phyloP scores from a whole-genome alignment of 2,888 invertebrate species.

The Drosophila mayaguana region DNA sequence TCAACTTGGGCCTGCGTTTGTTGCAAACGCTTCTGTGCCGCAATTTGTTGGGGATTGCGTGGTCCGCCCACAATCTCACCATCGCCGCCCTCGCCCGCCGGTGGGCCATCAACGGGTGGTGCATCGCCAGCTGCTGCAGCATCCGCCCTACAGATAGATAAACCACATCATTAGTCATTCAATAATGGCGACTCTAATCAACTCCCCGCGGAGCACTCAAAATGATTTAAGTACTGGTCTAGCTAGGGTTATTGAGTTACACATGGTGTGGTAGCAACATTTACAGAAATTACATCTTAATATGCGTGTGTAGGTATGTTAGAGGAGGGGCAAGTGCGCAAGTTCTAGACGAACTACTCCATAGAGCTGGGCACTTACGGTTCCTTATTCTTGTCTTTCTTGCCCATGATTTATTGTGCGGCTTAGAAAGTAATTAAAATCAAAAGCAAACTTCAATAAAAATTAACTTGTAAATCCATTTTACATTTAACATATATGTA shows the following conservation, averaged over 20 bases:
- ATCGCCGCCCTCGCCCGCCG: slow-evolving; percentile 89
- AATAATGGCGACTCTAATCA: slow-evolving; percentile 57
- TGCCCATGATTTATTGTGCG: slow-evolving; percentile 71
- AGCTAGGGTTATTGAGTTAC: slow-evolving; percentile 39
- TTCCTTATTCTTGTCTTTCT: slow-evolving; percentile 84
- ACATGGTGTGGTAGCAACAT: slow-evolving; percentile 36
- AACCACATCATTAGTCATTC: slow-evolving; percentile 30
- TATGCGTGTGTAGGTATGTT: slow-evolving; percentile 18
- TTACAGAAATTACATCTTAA: slow-evolving; percentile 14
- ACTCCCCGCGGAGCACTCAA: slow-evolving; percentile 70
- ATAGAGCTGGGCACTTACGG: slow-evolving; percentile 72
- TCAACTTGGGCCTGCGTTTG: slow-evolving; percentile 95
- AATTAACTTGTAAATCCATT: neutral
- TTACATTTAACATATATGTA: neutral
- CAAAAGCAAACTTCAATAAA: slow-evolving; percentile 35
- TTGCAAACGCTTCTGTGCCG: slow-evolving; percentile 92
- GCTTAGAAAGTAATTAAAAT: slow-evolving; percentile 33
- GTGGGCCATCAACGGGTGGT: slow-evolving; percentile 88
- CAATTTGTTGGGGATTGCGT: slow-evolving; percentile 92
- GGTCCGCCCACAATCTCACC: slow-evolving; percentile 93
- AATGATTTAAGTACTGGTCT: slow-evolving; percentile 58
- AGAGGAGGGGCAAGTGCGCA: slow-evolving; percentile 51
- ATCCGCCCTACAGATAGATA: slow-evolving; percentile 79
- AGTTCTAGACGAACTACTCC: slow-evolving; percentile 63
- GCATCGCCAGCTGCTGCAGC: slow-evolving; percentile 84